phyloP scores from a whole-genome alignment of 2,113 vertebrate species.

The Pithys albifrons region DNA sequence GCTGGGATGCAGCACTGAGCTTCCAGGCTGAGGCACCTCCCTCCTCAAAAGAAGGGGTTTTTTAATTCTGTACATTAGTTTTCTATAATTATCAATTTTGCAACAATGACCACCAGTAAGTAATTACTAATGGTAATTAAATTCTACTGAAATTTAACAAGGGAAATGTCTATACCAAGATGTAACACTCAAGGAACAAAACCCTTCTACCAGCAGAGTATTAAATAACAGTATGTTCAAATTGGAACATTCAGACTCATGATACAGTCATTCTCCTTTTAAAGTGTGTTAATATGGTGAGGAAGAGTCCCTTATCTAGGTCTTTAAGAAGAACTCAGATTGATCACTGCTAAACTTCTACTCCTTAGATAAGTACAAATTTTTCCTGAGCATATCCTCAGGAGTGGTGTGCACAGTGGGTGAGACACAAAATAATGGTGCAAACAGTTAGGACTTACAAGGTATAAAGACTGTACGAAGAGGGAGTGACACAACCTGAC shows the following conservation, averaged over 20 bases:
- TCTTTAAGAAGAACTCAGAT: not conserved
- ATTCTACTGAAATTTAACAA: not conserved
- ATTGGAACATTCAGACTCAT: not conserved
- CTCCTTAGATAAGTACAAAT: not conserved
- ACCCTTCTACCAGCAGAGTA: not conserved
- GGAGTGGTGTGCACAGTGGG: rapidly evolving
- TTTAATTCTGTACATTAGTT: not conserved
- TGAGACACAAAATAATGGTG: rapidly evolving
- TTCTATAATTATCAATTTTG: not conserved
- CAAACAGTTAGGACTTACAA: not conserved
- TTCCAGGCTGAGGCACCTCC: not conserved
- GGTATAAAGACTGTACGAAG: not conserved
- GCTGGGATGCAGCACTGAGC: not conserved
- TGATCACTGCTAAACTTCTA: not conserved
- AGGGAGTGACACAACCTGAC: not conserved
- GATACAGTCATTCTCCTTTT: not conserved
- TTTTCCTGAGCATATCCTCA: not conserved
- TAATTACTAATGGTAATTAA: not conserved
- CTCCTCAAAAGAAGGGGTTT: not conserved
- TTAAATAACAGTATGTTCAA: not conserved
- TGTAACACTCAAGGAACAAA: not conserved
- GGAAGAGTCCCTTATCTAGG: not conserved
- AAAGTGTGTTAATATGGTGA: not conserved
- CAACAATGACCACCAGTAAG: not conserved
- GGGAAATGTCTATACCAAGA: not conserved